Evolutionary conservation across 2,888 invertebrate species (phyloP).

Genomic region (Diplolepis rosae): DNA sequence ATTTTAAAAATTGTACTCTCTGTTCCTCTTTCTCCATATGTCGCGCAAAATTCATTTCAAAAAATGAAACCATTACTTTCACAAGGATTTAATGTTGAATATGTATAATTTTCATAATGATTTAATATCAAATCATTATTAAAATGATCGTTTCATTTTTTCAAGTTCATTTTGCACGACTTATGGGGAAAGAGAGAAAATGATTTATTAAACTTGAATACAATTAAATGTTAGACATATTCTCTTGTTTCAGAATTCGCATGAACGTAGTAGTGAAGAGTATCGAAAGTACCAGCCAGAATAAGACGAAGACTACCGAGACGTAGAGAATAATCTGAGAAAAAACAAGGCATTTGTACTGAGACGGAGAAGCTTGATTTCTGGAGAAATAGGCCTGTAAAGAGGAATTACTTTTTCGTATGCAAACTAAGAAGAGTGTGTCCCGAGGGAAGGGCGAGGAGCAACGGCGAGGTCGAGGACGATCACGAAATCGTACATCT

Average conservation of each 20-base stretch:
- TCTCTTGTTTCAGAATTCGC: background rate
- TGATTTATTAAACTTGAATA: too few relatives aligned
- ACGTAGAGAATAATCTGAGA: background rate
- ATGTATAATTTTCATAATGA: too few relatives aligned
- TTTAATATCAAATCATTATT: too few relatives aligned
- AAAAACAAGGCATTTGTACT: background rate
- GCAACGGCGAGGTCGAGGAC: slow-evolving; percentile 30
- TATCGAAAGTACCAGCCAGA: background rate
- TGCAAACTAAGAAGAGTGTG: slow-evolving; percentile 58
- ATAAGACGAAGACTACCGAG: background rate
- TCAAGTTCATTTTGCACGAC: too few relatives aligned
- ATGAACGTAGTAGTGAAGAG: background rate
- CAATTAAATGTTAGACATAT: background rate
- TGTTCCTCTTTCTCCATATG: too few relatives aligned
- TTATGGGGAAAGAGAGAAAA: too few relatives aligned
- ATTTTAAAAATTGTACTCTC: too few relatives aligned
- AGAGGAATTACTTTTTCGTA: slow-evolving; percentile 63
- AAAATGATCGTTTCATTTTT: too few relatives aligned
- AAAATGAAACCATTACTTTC: too few relatives aligned
- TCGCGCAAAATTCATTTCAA: too few relatives aligned
- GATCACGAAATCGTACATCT: slow-evolving; percentile 30
- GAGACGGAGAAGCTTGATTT: background rate
- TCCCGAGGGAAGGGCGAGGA: slow-evolving; percentile 32
- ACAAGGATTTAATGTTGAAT: too few relatives aligned
- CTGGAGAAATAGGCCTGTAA: background rate